Conservation (phyloP, 2,113 vertebrate genomes). For the Osmerus mordax region DNA sequence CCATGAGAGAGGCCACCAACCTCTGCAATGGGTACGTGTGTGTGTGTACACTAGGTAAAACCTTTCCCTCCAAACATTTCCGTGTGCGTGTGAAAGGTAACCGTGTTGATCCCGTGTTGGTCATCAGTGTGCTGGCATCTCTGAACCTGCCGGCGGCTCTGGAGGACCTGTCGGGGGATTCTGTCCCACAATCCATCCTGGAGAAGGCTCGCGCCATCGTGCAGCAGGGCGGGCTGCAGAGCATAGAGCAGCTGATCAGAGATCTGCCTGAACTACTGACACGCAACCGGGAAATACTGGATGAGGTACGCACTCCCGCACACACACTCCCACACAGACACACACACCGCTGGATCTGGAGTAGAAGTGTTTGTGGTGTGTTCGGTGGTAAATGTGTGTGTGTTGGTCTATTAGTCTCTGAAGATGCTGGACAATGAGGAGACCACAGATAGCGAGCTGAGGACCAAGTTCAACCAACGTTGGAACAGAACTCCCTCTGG, state of each 20-base stretch:
- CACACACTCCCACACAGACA: not conserved
- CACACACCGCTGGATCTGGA: not conserved
- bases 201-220: conserved; percentile 87
- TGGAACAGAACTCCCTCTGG: conserved; percentile 95
- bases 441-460: conserved; percentile 88
- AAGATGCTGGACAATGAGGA: conserved; percentile 92
- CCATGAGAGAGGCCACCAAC: conserved; percentile 94
- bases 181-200: conserved; percentile 91
- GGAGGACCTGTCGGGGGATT: conserved; percentile 94
- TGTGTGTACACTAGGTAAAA: not conserved
- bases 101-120: not conserved
- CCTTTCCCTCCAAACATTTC: not conserved
- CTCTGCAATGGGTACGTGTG: conserved; percentile 88
- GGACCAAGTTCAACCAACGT: conserved; percentile 91
- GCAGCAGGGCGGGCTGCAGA: conserved; percentile 91
- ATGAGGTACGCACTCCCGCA: conserved; percentile 75
- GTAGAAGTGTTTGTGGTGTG: not conserved
- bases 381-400: not conserved
- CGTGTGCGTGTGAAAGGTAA: not conserved
- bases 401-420: conserved; percentile 74
- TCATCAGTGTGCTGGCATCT: conserved; percentile 86
- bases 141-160: conserved; percentile 96
- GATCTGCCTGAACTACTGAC: conserved; percentile 93
- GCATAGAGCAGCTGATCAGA: conserved; percentile 90
- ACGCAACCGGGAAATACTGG: conserved; percentile 93